phyloP scores from a whole-genome alignment of 2,113 vertebrate species.

The Heterocephalus glaber region DNA sequence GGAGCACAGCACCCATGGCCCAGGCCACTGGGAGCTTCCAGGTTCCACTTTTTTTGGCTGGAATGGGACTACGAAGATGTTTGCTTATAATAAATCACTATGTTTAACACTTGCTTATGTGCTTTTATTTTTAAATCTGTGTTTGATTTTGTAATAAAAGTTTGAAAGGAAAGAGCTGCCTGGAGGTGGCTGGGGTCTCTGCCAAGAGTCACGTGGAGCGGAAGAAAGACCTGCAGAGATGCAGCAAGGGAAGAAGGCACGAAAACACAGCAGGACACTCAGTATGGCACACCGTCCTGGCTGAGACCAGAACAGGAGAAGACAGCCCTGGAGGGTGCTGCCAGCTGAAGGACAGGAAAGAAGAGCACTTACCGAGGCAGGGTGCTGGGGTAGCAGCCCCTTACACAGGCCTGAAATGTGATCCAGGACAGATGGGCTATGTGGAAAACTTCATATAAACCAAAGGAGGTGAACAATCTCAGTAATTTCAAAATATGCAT shows the following conservation, averaged over 20 bases:
- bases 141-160: not conserved
- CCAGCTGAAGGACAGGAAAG: not conserved
- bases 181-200: not conserved
- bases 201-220: not conserved
- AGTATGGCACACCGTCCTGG: not conserved
- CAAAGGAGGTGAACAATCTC: not conserved
- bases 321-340: not conserved
- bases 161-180: not conserved
- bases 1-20: accelerated
- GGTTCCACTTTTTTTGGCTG: not conserved
- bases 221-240: accelerated
- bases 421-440: accelerated
- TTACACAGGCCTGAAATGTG: not conserved
- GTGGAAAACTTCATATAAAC: not conserved
- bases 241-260: accelerated
- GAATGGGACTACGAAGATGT: not conserved
- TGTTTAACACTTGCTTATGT: not conserved
- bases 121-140: not conserved
- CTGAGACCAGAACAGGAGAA: not conserved
- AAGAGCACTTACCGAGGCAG: not conserved
- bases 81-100: not conserved
- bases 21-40: not conserved
- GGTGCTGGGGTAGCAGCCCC: not conserved
- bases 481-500: not conserved
- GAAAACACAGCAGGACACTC: not conserved